Evolutionary conservation across 2,797 vertebrate genomes (phyloP).

Genomic region (Esox masquinongy): DNA sequence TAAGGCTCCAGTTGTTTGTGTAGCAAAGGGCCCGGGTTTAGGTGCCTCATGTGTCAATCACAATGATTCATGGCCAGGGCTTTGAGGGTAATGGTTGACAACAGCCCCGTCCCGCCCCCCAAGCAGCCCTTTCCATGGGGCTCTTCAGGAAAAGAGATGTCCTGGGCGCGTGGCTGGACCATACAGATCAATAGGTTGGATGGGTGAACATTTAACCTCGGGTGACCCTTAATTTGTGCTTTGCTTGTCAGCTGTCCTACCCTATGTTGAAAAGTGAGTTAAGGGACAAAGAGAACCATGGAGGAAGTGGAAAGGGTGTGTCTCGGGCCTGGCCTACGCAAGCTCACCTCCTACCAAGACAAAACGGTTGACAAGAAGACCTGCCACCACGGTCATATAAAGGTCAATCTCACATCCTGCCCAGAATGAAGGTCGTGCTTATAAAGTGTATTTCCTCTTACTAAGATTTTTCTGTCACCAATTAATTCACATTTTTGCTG

Average conservation of each 20-base stretch:
- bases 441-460: not conserved
- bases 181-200: constrained; percentile 55
- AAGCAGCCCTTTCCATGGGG: constrained; percentile 6
- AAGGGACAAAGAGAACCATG: constrained; percentile 17
- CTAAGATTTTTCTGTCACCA: not conserved
- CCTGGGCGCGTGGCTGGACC: constrained; percentile 22
- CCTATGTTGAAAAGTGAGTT: not conserved
- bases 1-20: constrained; percentile 6
- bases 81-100: constrained; percentile 48
- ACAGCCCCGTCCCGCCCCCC: not conserved
- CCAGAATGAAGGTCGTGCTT: not conserved
- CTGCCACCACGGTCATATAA: not conserved
- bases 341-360: not conserved
- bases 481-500: not conserved
- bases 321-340: not conserved
- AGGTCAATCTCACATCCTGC: not conserved
- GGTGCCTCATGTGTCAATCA: constrained; percentile 25
- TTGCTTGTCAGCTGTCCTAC: constrained; percentile 28
- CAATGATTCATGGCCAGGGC: constrained; percentile 32
- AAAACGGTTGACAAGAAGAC: constrained; percentile 22
- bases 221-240: constrained; percentile 36
- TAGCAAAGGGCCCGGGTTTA: not conserved
- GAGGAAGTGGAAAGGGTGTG: not conserved
- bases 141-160: constrained; percentile 36
- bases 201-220: constrained; percentile 55